Evolutionary conservation across 1,140 invertebrate genomes (phyloP), one percentile per base, ranked within the genome.

Genomic region (Drosophila setifemur): DNA sequence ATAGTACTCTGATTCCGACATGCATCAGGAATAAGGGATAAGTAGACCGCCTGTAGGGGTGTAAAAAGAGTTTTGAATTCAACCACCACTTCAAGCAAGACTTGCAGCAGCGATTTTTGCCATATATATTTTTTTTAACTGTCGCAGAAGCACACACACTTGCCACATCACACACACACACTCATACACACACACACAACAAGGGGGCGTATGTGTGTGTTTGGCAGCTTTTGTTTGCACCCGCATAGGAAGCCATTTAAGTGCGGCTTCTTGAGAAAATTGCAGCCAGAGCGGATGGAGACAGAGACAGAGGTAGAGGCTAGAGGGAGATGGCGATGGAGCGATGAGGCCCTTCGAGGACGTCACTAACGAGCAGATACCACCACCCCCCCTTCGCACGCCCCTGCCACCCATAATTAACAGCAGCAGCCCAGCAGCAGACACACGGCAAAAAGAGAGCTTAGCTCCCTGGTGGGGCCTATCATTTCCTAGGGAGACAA

Each of bases 221-320:
- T 45, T 35, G 63, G 69, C 78, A 73, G 79, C 81, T 81, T 85
- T 85, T 86, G 81, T 85, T 85, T 86, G 79, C 79, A 55, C 78
- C 79, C 79, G 72, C 82, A 86, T 55, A 85, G 85, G 85, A 88
- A 88, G 85, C 85, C 85, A 88, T 81, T 88, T 88, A 88, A 88
- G 85, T 88, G 85, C 75, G 86, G 72, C 85, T 88, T 88, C 85
- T 88, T 88, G 85, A 88, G 83, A 88, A 88, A 88, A 83, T 88
- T 88, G 79, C 75, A 69, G 61, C 50, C 67, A 69, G 37, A 77
- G 61, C 52, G 49, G 66, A 77, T 33, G 42, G 48, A 50, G 58
- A 64, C 23, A 28, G 29, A 25, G 39, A 67, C 28, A 14, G 35
- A 47, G 25, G 28, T 7, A 45, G 44, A 35, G 8, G 23, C 16